Evolutionary conservation across 2,797 vertebrate species (phyloP), one percentile per base, ranked within the genome.

Genomic region (Bovichtus variegatus): DNA sequence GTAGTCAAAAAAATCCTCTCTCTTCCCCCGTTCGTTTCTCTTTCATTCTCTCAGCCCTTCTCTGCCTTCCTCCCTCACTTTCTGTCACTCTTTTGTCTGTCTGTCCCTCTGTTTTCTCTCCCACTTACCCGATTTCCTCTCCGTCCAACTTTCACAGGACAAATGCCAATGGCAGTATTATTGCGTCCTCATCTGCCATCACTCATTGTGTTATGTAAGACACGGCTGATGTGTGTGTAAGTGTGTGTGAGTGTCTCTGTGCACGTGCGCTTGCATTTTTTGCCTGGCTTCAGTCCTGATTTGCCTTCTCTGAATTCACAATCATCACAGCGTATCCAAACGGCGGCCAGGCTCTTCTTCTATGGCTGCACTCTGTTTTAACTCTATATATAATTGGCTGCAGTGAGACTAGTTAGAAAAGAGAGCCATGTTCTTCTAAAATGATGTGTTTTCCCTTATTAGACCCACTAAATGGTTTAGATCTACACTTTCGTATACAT

Each of bases 151-250:
- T 89, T 89, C 86, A 92, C 81, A 92, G 81, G 78, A 90, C 91
- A 93, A 93, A 92, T 88, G 89, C 91, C 89, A 92, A 90, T 86
- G 85, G 93, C 90, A 67, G 81, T 84, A 82, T 86, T 91, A 85
- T 87, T 87, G 87, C 91, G 92, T 91, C 91, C 90, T 94, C 92
- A 93, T 90, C 91, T 87, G 87, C 93, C 93, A 92, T 92, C 92
- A 87, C 88, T 89, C 86, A 87, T 84, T 80, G 74, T 60, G 86
- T 94, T 93, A 91, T 81, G 78, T 92, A 92, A 93, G 76, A 85
- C 71, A 70, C 50, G 76, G 73, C 68, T 83, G 81, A 77, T 83
- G 80, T 78, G 69, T 67, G 64, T 70, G 60, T 36, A 25, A 50
- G 71, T 67, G 4, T 25, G 25, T 8, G 25, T 29, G 40, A 27